Conservation (phyloP, 2,888 invertebrate genomes). For the Meiosimyza decipiens region DNA sequence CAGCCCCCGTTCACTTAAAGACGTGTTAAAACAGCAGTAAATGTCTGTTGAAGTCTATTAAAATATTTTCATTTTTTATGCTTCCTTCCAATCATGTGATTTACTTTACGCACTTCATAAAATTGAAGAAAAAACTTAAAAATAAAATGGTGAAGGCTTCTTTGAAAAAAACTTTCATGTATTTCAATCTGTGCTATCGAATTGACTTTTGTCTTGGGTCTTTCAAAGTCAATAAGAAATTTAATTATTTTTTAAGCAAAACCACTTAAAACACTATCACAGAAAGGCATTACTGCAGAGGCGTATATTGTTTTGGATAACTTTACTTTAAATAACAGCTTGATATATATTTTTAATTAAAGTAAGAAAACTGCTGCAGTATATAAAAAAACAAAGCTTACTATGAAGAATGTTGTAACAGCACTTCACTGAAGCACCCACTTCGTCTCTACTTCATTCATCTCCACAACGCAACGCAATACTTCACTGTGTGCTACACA, state of each 20-base stretch:
- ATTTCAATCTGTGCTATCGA: too few relatives aligned
- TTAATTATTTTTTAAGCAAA: neutral
- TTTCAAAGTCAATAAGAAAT: neutral
- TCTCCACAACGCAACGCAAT: neutral
- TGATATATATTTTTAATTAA: too few relatives aligned
- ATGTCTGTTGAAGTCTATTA: constrained; percentile 11
- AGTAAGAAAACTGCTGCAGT: too few relatives aligned
- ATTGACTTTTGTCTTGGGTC: too few relatives aligned
- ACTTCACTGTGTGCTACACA: neutral
- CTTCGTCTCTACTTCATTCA: neutral
- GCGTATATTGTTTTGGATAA: too few relatives aligned
- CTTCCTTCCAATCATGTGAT: neutral
- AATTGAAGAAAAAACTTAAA: too few relatives aligned
- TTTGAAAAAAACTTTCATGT: too few relatives aligned
- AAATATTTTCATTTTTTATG: constrained; percentile 1
- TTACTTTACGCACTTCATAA: neutral
- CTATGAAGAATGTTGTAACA: constrained; percentile 12
- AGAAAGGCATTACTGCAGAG: too few relatives aligned
- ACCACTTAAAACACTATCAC: too few relatives aligned
- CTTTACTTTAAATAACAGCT: too few relatives aligned
- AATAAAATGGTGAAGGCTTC: too few relatives aligned
- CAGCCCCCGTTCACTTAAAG: neutral
- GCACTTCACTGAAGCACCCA: neutral
- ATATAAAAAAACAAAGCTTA: neutral
- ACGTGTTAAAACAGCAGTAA: constrained; percentile 4